Base-by-base conservation (phyloP, 1,140 invertebrate genomes). In the Holotrichia oblita region DNA sequence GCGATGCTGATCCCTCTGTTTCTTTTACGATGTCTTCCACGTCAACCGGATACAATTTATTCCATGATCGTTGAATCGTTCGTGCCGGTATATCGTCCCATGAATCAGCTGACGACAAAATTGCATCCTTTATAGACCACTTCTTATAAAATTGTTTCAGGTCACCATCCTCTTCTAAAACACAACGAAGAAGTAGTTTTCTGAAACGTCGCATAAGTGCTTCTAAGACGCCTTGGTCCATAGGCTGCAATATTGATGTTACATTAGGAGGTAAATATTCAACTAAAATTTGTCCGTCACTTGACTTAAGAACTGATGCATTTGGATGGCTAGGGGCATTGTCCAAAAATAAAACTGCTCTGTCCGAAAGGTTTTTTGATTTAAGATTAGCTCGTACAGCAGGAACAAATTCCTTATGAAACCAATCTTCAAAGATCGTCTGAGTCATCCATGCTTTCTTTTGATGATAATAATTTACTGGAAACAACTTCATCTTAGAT, bases 391-490 rank as follows among this genome's bases (percentile, higher is more conserved):
- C 34, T 41, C 34, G 17, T 17, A 74, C 73, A 24, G 6, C 12
- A 40, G 73, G 24, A 74, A 27, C 24, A 74, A 74, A 74, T 27
- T 74, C 24, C 10, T 74, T 41, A 14, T 10, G 0, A 41, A 74
- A 74, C 73, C 73, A 74, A 74, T 34, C 73, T 41, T 74, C 40
- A 74, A 74, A 74, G 20, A 41, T 74, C 8, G 24, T 27, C 34
- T 74, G n/a, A 74, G 24, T 74, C 73, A 74, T 74, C 73, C 73
- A 74, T 12, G 64, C 64, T 41, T 6, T 74, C 34, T 17, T 12
- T 41, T 74, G 73, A 74, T 41, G 6, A 24, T 41, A n/a, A 41
- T 84, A 85, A 75, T 81, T 79, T 77, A 85, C 83, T 79, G 83
- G 84, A 80, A 85, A 81, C 6, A 44, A 17, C n/a, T 24, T 44